Evolutionary conservation across 2,797 vertebrate genomes (phyloP).

Genomic region (Tokudaia muenninki): DNA sequence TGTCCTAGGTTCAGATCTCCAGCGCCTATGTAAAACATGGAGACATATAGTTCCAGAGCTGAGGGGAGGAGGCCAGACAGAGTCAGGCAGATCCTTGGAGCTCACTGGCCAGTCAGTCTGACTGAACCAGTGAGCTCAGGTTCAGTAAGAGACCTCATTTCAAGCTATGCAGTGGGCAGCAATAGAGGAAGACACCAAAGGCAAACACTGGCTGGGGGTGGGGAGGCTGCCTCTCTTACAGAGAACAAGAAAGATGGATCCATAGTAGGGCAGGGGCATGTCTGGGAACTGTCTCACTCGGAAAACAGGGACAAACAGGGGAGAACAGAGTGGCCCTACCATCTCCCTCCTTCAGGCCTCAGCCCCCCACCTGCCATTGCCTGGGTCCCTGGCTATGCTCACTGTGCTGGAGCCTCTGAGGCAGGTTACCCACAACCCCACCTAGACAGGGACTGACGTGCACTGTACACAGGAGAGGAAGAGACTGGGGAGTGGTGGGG

Average conservation of each 20-base stretch:
- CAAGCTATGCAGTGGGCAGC: neutral
- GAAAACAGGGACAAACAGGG: neutral
- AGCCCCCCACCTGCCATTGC: neutral
- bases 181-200: neutral
- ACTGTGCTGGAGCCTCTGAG: neutral
- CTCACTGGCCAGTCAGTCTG: neutral
- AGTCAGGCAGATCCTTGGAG: neutral
- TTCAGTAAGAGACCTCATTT: neutral
- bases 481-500: neutral
- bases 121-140: neutral
- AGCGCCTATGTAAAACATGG: neutral
- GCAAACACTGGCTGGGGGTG: neutral
- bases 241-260: neutral
- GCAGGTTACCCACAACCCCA: fast-evolving
- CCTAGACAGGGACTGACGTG: neutral
- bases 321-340: no score
- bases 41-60: neutral
- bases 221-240: neutral
- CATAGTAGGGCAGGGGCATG: fast-evolving
- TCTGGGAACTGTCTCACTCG: neutral
- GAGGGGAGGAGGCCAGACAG: neutral
- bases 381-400: neutral
- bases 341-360: neutral
- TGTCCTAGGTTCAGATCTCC: neutral
- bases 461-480: neutral